Percentiles rank a stretch among this genome's conserved stretches.
phyloP scores from a whole-genome alignment of 2,113 vertebrate species.

The Myanophis thanlyinensis region DNA sequence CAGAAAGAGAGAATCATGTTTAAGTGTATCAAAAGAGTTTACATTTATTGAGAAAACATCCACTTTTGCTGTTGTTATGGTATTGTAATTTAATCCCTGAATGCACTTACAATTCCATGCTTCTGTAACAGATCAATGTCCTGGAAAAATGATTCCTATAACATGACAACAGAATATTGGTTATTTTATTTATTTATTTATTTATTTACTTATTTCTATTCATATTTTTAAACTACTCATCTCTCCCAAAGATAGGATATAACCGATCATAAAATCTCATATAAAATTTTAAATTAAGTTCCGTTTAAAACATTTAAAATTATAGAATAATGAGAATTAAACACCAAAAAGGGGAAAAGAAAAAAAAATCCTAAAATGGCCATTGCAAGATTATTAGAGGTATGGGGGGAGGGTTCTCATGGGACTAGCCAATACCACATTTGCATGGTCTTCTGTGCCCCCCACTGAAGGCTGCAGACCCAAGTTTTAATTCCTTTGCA shows the following conservation, averaged over 20 bases:
- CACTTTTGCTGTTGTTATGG: neutral
- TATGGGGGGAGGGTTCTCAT: neutral
- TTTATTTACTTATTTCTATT: neutral
- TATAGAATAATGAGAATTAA: neutral
- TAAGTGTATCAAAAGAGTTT: neutral
- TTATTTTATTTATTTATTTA: slow-evolving; percentile 32
- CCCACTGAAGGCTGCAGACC: neutral
- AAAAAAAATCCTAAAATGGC: neutral
- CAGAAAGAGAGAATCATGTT: neutral
- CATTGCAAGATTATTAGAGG: neutral
- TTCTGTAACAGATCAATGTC: slow-evolving; percentile 97
- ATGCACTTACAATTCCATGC: slow-evolving; percentile 92
- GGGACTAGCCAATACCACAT: neutral
- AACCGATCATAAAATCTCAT: neutral
- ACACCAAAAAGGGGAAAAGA: neutral
- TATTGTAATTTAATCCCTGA: neutral
- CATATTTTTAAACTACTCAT: neutral
- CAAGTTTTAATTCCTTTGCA: no score
- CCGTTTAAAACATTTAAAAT: neutral
- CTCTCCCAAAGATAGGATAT: neutral
- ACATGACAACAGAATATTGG: neutral
- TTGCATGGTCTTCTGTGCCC: neutral
- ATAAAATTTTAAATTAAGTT: neutral
- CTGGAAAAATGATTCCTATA: slow-evolving; percentile 94
- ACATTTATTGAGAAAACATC: neutral